Percentiles rank a stretch among this genome's conserved stretches.
Conservation (phyloP, 2,113 vertebrate genomes). For the Galemys pyrenaicus region DNA sequence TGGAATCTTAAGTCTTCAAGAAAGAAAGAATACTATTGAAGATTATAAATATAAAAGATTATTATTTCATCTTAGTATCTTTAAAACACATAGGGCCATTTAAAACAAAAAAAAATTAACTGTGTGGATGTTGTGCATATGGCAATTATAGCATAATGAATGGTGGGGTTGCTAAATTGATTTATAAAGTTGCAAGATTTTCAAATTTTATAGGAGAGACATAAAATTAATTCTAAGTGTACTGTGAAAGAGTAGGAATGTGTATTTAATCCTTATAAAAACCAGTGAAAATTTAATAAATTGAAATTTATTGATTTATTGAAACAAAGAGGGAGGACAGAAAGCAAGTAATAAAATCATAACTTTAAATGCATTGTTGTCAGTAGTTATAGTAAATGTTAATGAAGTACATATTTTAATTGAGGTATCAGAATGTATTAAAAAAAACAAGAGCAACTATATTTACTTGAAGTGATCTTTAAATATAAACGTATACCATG, state of each 20-base stretch:
- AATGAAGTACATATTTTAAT: neutral
- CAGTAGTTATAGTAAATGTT: neutral
- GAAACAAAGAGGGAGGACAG: neutral
- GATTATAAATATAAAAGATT: neutral
- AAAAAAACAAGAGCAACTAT: neutral
- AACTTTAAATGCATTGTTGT: neutral
- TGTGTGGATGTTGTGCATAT: neutral
- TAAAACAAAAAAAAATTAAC: neutral
- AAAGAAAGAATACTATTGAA: conserved; percentile 43
- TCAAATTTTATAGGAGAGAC: neutral
- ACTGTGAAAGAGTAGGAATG: neutral
- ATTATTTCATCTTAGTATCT: neutral
- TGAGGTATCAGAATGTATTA: neutral
- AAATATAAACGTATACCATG: too few relatives aligned
- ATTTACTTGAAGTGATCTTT: neutral
- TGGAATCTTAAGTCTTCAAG: conserved; percentile 26
- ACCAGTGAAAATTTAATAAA: neutral
- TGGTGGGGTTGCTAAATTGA: neutral
- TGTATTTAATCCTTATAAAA: neutral
- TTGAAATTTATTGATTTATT: neutral
- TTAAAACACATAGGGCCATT: neutral
- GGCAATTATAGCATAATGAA: neutral
- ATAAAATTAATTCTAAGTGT: conserved; percentile 19
- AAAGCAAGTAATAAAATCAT: neutral
- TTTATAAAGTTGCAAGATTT: neutral